Evolutionary conservation across 2,113 vertebrate genomes (phyloP).

Genomic region (Nothobranchius furzeri): DNA sequence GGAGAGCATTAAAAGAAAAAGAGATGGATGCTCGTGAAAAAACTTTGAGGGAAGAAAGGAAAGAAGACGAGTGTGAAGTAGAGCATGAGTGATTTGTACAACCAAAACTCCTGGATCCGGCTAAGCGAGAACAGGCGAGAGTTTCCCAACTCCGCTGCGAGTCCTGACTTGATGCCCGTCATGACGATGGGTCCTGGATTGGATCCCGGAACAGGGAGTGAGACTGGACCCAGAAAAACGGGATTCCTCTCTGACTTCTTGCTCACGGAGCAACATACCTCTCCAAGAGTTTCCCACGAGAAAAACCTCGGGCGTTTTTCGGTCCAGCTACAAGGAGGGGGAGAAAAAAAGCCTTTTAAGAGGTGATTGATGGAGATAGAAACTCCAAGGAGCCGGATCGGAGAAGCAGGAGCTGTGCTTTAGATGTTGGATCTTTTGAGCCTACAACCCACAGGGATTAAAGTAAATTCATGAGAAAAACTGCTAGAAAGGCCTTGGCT

Average conservation of each 20-base stretch:
- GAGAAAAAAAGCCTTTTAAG: neutral
- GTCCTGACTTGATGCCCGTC: slow-evolving; percentile 60
- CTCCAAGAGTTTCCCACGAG: slow-evolving; percentile 76
- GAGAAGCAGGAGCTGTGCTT: neutral
- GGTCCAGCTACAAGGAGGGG: slow-evolving; percentile 22
- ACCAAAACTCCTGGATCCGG: slow-evolving; percentile 54
- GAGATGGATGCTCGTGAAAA: neutral
- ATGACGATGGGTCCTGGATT: slow-evolving; percentile 43
- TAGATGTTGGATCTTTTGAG: neutral
- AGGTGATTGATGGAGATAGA: slow-evolving; percentile 17
- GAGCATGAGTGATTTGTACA: slow-evolving; percentile 14
- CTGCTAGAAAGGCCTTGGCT: slow-evolving; percentile 41
- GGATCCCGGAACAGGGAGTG: slow-evolving; percentile 56
- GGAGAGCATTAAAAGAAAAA: neutral
- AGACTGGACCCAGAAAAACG: slow-evolving; percentile 74
- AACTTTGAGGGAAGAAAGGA: neutral
- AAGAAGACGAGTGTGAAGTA: neutral
- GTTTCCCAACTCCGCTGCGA: slow-evolving; percentile 57
- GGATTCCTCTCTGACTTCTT: slow-evolving; percentile 71
- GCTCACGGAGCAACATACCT: slow-evolving; percentile 73
- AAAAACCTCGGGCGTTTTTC: slow-evolving; percentile 74
- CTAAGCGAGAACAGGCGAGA: slow-evolving; percentile 51
- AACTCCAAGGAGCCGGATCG: neutral
- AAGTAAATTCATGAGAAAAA: slow-evolving; percentile 53
- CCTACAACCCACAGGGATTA: slow-evolving; percentile 32